phyloP scores from a whole-genome alignment of 2,888 invertebrate genomes.

The Gymnosoma rotundatum region DNA sequence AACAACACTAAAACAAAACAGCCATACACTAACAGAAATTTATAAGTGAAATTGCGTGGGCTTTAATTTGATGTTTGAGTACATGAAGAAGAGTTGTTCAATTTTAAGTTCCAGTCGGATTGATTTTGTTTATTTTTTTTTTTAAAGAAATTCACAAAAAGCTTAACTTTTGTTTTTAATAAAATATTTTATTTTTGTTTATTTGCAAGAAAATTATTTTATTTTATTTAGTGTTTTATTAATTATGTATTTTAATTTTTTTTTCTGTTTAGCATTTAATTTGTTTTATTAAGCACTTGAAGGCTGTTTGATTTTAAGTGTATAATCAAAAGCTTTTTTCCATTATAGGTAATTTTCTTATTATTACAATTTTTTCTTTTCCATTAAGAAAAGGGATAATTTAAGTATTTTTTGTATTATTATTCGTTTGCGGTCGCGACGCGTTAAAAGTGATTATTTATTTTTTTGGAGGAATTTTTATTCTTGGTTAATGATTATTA shows the following conservation, averaged over 20 bases:
- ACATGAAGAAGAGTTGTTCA: slow-evolving; percentile 4
- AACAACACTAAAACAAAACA: not conserved
- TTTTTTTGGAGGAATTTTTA: slow-evolving; percentile 60
- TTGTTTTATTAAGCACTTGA: slow-evolving; percentile 28
- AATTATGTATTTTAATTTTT: not conserved
- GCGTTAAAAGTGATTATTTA: slow-evolving; percentile 53
- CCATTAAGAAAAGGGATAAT: slow-evolving; percentile 54
- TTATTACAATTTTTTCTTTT: slow-evolving; percentile 1
- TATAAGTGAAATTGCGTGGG: slow-evolving; percentile 38
- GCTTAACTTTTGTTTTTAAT: not conserved
- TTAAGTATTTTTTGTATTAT: slow-evolving; percentile 40
- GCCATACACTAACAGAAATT: slow-evolving; percentile 25
- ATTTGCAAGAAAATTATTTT: not conserved
- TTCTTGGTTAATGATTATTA: slow-evolving; percentile 71
- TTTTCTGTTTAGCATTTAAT: slow-evolving; percentile 11
- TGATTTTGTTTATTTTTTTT: not conserved
- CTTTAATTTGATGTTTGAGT: not conserved
- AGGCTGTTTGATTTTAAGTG: slow-evolving; percentile 34
- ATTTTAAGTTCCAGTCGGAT: slow-evolving; percentile 9
- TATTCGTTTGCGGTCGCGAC: slow-evolving; percentile 65
- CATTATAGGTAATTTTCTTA: slow-evolving; percentile 24
- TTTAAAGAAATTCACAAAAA: not conserved
- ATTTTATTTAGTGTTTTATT: slow-evolving; percentile 45
- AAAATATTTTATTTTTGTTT: not conserved
- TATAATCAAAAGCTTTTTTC: slow-evolving; percentile 52